Conservation (phyloP, 2,888 invertebrate species). For the Apeira syringaria region DNA sequence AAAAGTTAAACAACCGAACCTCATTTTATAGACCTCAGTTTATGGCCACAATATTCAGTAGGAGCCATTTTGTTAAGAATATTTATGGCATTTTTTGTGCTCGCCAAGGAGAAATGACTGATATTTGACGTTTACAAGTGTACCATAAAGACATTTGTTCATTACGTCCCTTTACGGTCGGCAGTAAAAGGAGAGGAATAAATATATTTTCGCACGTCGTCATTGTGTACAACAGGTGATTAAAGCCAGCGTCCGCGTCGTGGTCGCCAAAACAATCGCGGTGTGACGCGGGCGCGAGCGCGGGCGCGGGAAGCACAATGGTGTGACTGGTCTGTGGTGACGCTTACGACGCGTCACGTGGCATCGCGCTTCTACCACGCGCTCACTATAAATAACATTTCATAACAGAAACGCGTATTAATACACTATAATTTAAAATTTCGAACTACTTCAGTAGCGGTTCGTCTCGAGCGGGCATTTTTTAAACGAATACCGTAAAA, state of each 20-base stretch:
- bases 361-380: constrained; percentile 47
- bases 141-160: constrained; percentile 77
- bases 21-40: constrained; percentile 75
- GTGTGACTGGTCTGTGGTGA: background rate
- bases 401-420: constrained; percentile 66
- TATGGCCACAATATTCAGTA: constrained; percentile 79
- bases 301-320: background rate
- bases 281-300: constrained; percentile 23
- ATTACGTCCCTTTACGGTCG: constrained; percentile 67
- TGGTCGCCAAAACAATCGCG: constrained; percentile 41
- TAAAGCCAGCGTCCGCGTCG: constrained; percentile 34
- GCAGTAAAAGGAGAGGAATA: constrained; percentile 59
- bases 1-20: constrained; percentile 76
- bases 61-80: constrained; percentile 78
- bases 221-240: constrained; percentile 57
- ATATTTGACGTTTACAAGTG: constrained; percentile 78
- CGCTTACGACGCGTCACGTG: constrained; percentile 22
- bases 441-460: constrained; percentile 80
- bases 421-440: constrained; percentile 79
- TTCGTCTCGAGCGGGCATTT: constrained; percentile 48
- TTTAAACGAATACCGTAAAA: constrained; percentile 52
- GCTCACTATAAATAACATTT: constrained; percentile 68
- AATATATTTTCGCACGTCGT: constrained; percentile 68
- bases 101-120: constrained; percentile 64
- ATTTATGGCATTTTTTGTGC: constrained; percentile 78